Percentiles rank a stretch among this genome's conserved stretches.
Evolutionary conservation across 1,140 invertebrate species (phyloP).

Genomic region (Pristionchus pacificus): DNA sequence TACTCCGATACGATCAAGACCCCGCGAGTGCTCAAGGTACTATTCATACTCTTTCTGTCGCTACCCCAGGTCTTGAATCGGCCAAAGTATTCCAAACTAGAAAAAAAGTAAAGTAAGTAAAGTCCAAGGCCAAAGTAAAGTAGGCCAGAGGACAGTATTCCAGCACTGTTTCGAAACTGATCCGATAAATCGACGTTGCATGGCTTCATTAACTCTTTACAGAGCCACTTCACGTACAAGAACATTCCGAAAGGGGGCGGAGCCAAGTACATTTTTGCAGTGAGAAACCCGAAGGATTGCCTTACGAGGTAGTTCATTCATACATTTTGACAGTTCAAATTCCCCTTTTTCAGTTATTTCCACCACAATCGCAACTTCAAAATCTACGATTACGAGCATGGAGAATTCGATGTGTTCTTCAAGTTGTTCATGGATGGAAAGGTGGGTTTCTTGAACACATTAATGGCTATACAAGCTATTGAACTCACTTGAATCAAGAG

Average conservation of each 20-base stretch:
- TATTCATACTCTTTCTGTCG: too few species aligned
- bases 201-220: neutral
- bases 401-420: slow-evolving; percentile 56
- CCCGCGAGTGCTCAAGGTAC: slow-evolving; percentile 50
- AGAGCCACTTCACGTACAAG: slow-evolving; percentile 47
- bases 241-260: slow-evolving; percentile 46
- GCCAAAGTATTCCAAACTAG: too few species aligned
- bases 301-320: slow-evolving; percentile 30
- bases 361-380: slow-evolving; percentile 56
- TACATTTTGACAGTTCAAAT: slow-evolving; percentile 14
- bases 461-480: too few species aligned
- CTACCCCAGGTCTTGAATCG: too few species aligned
- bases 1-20: slow-evolving; percentile 40
- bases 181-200: neutral
- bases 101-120: too few species aligned
- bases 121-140: too few species aligned
- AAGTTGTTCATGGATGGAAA: slow-evolving; percentile 55
- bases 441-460: too few species aligned
- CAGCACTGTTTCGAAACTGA: too few species aligned
- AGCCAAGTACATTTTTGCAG: slow-evolving; percentile 52
- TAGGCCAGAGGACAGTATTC: too few species aligned
- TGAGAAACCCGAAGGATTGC: slow-evolving; percentile 50
- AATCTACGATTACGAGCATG: slow-evolving; percentile 48
- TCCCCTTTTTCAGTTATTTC: slow-evolving; percentile 42
- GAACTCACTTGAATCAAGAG: too few species aligned